Base-by-base conservation (phyloP, 2,888 invertebrate species). In the Siphlonurus alternatus region DNA sequence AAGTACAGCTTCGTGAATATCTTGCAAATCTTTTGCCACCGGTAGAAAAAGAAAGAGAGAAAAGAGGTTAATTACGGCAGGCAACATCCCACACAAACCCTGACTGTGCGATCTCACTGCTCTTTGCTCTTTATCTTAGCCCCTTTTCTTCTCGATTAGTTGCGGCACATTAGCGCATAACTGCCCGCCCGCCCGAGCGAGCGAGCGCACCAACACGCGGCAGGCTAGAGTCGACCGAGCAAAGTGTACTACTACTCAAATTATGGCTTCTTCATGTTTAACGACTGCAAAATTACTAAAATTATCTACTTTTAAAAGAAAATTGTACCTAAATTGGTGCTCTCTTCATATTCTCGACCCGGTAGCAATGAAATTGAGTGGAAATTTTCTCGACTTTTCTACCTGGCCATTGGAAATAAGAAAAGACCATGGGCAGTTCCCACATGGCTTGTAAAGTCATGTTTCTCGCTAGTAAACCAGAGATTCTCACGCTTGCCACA, bases 251-350 rank as follows among this genome's bases (percentile, higher is more conserved):
- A 38, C n/a, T 38, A 38, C 63, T 63, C 38, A 63, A 63, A 63
- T 63, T 63, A 63, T 63, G 59, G 59, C 59, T 63, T 59, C 63
- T 63, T 63, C 38, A 38, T 38, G 38, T 56, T 59, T 59, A 38
- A 63, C 63, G 63, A 63, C 63, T 59, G 59, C 63, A 7, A 63
- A 63, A 63, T 63, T 63, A 63, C 63, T 59, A 38, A 59, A 63
- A 63, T 63, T 59, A 63, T 63, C 63, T 59, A 63, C 38, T 63
- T 63, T 63, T 63, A 59, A 59, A 59, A 63, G 63, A 63, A 63
- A 63, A 63, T 63, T 63, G 51, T 59, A 63, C 59, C 63, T 63
- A 51, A 63, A 63, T 63, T 59, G 56, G 19, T 23, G 59, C 25
- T 51, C 59, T 38, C 59, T 63, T 59, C 63, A 62, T 62, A 59